Percentiles rank a stretch among this genome's conserved stretches.
phyloP scores from a whole-genome alignment of 2,113 vertebrate genomes.

The Caracal caracal region DNA sequence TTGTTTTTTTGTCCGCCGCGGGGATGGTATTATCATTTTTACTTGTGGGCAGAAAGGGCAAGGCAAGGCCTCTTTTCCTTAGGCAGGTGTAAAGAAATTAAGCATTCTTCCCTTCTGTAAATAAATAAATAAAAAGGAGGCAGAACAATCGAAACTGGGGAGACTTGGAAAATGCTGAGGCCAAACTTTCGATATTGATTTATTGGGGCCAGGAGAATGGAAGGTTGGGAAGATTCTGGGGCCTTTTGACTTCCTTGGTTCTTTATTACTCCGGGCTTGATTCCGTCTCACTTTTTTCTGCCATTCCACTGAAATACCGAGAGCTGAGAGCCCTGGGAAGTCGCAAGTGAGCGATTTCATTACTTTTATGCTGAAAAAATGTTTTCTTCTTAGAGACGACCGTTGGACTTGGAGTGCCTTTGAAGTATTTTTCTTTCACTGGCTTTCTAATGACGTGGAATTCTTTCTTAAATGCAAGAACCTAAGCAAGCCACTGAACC shows the following conservation, averaged over 20 bases:
- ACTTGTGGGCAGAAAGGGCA: slow-evolving; percentile 38
- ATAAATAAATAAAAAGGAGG: slow-evolving; percentile 31
- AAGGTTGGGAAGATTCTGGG: slow-evolving; percentile 39
- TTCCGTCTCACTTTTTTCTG: slow-evolving; percentile 59
- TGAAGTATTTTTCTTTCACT: slow-evolving; percentile 47
- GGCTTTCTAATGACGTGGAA: slow-evolving; percentile 20
- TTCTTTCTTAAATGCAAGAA: slow-evolving; percentile 51
- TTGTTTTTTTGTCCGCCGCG: background rate
- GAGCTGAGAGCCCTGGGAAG: slow-evolving; percentile 76
- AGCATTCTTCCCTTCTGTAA: slow-evolving; percentile 50
- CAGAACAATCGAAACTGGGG: slow-evolving; percentile 60
- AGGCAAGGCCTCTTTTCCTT: slow-evolving; percentile 43
- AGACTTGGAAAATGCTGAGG: slow-evolving; percentile 73
- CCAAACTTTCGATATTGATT: slow-evolving; percentile 79
- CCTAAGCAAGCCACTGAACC: slow-evolving; percentile 54
- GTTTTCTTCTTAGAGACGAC: slow-evolving; percentile 66
- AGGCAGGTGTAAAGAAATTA: slow-evolving; percentile 78
- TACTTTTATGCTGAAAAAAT: slow-evolving; percentile 71
- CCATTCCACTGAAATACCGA: slow-evolving; percentile 68
- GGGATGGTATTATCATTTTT: slow-evolving; percentile 36
- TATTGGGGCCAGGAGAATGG: slow-evolving; percentile 48
- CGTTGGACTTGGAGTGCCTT: slow-evolving; percentile 60
- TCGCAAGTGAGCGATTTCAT: slow-evolving; percentile 71
- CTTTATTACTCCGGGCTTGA: slow-evolving; percentile 68
- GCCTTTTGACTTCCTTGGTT: slow-evolving; percentile 58